phyloP scores from a whole-genome alignment of 2,888 invertebrate genomes.

The Ophion ellenae region DNA sequence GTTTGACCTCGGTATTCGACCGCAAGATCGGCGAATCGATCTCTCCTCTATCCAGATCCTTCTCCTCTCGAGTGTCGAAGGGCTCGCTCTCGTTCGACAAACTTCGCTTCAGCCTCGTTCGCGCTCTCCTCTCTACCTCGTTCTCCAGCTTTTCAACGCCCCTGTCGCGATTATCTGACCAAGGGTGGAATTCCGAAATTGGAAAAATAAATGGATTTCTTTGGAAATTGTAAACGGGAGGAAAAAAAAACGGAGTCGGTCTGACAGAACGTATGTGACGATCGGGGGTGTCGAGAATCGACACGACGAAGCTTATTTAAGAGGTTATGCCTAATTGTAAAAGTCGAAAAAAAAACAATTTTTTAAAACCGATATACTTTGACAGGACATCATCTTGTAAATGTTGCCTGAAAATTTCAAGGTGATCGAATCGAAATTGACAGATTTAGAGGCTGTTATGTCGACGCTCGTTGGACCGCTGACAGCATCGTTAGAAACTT shows the following conservation, averaged over 20 bases:
- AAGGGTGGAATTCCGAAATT: slow-evolving; percentile 64
- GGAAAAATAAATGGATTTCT: neutral
- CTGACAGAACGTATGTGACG: neutral
- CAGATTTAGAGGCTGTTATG: too few relatives aligned
- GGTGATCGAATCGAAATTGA: too few relatives aligned
- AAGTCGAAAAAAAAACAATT: too few relatives aligned
- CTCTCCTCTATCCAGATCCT: slow-evolving; percentile 70
- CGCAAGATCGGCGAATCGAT: slow-evolving; percentile 56
- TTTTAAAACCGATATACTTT: too few relatives aligned
- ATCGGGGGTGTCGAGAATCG: too few relatives aligned
- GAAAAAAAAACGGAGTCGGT: neutral
- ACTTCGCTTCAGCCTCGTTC: slow-evolving; percentile 72
- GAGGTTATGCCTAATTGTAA: too few relatives aligned
- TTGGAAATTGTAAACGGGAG: neutral
- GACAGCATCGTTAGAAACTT: too few relatives aligned
- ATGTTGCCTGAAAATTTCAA: too few relatives aligned
- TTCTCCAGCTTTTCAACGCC: slow-evolving; percentile 36
- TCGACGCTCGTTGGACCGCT: too few relatives aligned
- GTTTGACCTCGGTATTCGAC: slow-evolving; percentile 64
- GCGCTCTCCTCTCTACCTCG: slow-evolving; percentile 27
- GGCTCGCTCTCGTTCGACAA: slow-evolving; percentile 79
- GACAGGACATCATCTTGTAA: too few relatives aligned
- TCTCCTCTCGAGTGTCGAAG: slow-evolving; percentile 76
- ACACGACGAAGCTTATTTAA: too few relatives aligned
- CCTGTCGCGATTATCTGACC: slow-evolving; percentile 72